These are phyloP conservation scores for Lagopus muta DNA, from an alignment of 2,113 vertebrate species.

Conservation along the genomic window DNA sequence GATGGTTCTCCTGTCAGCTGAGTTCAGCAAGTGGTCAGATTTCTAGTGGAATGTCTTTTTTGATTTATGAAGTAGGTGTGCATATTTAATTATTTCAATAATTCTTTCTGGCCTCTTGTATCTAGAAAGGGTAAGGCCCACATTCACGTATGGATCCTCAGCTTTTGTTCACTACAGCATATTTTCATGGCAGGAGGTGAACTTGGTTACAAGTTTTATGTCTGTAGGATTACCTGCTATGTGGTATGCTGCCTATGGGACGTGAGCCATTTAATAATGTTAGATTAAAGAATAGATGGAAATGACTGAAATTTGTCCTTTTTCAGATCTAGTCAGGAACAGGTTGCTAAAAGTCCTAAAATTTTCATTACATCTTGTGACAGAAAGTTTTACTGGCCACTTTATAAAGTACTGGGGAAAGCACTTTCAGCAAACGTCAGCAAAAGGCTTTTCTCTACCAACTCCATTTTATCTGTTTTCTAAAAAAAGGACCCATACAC, in stretches of 20 bases:
- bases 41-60: background rate
- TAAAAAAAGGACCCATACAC: conserved; percentile 5
- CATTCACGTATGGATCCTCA: background rate
- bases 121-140: background rate
- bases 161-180: background rate
- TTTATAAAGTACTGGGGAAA: background rate
- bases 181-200: background rate
- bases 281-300: conserved; percentile 1
- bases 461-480: conserved; percentile 41
- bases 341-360: conserved; percentile 12
- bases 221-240: background rate
- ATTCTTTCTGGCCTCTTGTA: background rate
- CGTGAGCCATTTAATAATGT: background rate
- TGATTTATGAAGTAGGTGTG: background rate
- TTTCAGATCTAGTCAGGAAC: conserved; percentile 1
- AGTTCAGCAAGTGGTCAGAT: background rate
- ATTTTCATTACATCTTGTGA: conserved; percentile 16
- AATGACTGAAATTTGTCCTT: background rate
- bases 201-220: background rate
- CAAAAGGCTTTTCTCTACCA: conserved; percentile 14
- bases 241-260: background rate
- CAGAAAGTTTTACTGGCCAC: background rate
- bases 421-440: background rate
- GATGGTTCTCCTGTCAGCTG: background rate
- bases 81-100: background rate